A percentile compares a stretch with the other conserved stretches of the same genome.
These are phyloP conservation scores for Brachionus calyciflorus DNA, from an alignment of 1,140 invertebrate genomes.

Conservation along the genomic window DNA sequence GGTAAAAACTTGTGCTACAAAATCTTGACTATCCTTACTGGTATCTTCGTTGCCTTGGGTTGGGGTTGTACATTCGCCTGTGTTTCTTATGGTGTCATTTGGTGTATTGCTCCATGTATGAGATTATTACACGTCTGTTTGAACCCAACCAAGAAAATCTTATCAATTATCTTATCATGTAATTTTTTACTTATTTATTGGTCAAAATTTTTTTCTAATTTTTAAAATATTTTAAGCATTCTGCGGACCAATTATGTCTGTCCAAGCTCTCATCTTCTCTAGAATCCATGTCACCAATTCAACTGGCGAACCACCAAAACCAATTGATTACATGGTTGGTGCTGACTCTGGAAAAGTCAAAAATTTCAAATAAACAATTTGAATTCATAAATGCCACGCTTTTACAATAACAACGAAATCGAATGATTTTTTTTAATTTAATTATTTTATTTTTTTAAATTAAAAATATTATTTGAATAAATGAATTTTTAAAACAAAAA, in stretches of 20 bases:
- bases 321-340: neutral
- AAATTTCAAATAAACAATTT: too few relatives aligned
- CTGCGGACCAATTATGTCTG: neutral
- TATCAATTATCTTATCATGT: conserved; percentile 35
- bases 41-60: conserved; percentile 68
- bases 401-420: too few relatives aligned
- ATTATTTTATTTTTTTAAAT: too few relatives aligned
- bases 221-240: neutral
- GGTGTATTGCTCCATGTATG: conserved; percentile 58
- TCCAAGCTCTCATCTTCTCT: neutral
- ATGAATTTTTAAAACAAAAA: too few relatives aligned
- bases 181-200: conserved; percentile 43
- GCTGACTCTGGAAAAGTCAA: too few relatives aligned
- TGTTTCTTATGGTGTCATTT: conserved; percentile 66
- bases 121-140: conserved; percentile 52
- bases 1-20: conserved; percentile 72
- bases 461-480: too few relatives aligned
- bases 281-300: conserved; percentile 38
- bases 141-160: conserved; percentile 51
- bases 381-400: too few relatives aligned
- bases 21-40: conserved; percentile 67
- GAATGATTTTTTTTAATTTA: too few relatives aligned
- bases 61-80: conserved; percentile 73
- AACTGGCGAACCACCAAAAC: conserved; percentile 29
- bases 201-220: neutral